These are phyloP conservation scores for Acleris holmiana DNA, from an alignment of 2,888 invertebrate genomes.

Conservation along the genomic window DNA sequence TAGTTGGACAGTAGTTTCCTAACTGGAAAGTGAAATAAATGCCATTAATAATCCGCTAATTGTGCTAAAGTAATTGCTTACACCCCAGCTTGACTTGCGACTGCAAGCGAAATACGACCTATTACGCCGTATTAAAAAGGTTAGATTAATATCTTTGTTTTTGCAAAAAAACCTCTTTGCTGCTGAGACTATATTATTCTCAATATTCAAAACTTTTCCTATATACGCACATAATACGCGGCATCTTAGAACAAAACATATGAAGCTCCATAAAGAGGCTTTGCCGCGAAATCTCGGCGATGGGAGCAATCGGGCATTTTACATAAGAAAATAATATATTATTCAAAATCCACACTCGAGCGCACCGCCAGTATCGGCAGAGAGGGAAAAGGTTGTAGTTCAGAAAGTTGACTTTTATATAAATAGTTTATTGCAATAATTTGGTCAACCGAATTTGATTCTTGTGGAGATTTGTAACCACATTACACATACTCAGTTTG, in stretches of 20 bases:
- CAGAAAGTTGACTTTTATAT: background rate
- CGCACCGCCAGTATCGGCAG: slow-evolving; percentile 59
- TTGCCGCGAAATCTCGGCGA: slow-evolving; percentile 76
- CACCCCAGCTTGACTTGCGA: no score
- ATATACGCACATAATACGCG: slow-evolving; percentile 55
- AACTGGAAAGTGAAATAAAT: no score
- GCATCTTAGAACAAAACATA: slow-evolving; percentile 73
- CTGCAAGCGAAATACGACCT: no score
- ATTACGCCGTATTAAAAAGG: no score
- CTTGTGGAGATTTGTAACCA: no score
- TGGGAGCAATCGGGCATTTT: slow-evolving; percentile 83
- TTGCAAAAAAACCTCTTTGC: background rate
- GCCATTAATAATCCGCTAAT: no score
- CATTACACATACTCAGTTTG: no score
- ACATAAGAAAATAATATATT: slow-evolving; percentile 84
- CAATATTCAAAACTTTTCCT: slow-evolving; percentile 2
- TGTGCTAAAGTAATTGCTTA: no score
- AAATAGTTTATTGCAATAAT: no score
- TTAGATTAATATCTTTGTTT: background rate
- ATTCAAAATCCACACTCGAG: slow-evolving; percentile 81
- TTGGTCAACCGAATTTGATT: no score
- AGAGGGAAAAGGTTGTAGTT: slow-evolving; percentile 44
- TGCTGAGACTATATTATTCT: background rate
- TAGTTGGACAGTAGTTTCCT: no score
- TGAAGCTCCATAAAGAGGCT: slow-evolving; percentile 79